Evolutionary conservation across 2,888 invertebrate genomes (phyloP).

Genomic region (Mechanitis mazaeus): DNA sequence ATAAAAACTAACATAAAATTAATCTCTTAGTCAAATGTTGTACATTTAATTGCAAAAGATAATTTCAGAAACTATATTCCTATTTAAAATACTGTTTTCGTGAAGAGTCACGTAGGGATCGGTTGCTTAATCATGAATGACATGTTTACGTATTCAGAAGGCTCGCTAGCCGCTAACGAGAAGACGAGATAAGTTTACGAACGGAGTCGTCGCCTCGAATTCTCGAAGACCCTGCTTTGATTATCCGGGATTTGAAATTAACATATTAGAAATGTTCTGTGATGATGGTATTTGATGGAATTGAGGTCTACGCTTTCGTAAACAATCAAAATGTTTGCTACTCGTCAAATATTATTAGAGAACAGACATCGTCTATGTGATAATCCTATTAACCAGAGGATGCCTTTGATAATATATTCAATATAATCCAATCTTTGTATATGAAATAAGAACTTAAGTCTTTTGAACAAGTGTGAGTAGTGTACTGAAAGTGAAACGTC

Average conservation of each 20-base stretch:
- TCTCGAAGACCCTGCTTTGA: slow-evolving; percentile 64
- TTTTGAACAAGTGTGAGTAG: too few species aligned
- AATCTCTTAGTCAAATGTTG: too few species aligned
- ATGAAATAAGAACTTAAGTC: too few species aligned
- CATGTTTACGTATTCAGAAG: slow-evolving; percentile 70
- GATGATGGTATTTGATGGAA: slow-evolving; percentile 9
- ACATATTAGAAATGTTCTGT: slow-evolving; percentile 58
- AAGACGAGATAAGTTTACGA: slow-evolving; percentile 72
- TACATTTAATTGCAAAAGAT: not conserved
- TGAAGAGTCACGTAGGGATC: slow-evolving; percentile 61
- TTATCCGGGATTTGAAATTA: slow-evolving; percentile 70
- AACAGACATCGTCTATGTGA: too few species aligned
- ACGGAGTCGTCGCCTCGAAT: slow-evolving; percentile 63
- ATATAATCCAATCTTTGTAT: too few species aligned
- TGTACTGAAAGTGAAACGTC: too few species aligned
- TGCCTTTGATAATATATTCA: too few species aligned
- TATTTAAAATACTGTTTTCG: slow-evolving; percentile 44
- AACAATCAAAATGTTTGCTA: not conserved
- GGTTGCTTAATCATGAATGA: slow-evolving; percentile 70
- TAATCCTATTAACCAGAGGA: too few species aligned
- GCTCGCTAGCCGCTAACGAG: slow-evolving; percentile 67
- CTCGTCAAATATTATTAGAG: too few species aligned
- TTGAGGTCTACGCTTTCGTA: not conserved
- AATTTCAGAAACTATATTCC: slow-evolving; percentile 15
- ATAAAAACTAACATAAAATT: too few species aligned